Evolutionary conservation across 2,888 invertebrate species (phyloP).

Genomic region (Thalpophila matura): DNA sequence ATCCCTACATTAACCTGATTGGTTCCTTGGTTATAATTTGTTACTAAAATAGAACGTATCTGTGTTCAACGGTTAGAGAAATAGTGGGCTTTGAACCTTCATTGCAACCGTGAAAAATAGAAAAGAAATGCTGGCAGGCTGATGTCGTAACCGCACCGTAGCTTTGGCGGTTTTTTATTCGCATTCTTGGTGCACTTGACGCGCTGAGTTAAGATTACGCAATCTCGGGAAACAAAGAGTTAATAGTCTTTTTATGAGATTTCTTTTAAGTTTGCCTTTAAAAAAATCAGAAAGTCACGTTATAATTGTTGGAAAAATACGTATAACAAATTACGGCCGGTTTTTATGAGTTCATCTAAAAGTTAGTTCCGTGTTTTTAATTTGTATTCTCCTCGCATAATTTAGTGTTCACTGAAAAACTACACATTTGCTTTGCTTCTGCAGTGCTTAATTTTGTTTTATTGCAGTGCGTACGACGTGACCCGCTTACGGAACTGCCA

Average conservation of each 20-base stretch:
- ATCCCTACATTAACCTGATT: slow-evolving; percentile 40
- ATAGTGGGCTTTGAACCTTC: slow-evolving; percentile 58
- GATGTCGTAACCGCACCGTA: slow-evolving; percentile 58
- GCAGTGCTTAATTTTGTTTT: slow-evolving; percentile 79
- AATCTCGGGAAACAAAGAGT: slow-evolving; percentile 52
- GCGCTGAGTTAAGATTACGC: slow-evolving; percentile 57
- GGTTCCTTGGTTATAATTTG: slow-evolving; percentile 48
- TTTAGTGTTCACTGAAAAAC: slow-evolving; percentile 71
- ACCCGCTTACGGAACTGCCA: slow-evolving; percentile 79
- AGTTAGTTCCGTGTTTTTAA: slow-evolving; percentile 67
- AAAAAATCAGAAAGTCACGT: slow-evolving; percentile 16
- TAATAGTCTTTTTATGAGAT: slow-evolving; percentile 14
- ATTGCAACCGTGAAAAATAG: slow-evolving; percentile 62
- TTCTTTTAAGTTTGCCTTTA: slow-evolving; percentile 3
- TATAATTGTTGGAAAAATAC: slow-evolving; percentile 24
- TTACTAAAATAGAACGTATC: slow-evolving; percentile 51
- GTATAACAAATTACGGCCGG: slow-evolving; percentile 5
- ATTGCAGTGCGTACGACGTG: slow-evolving; percentile 80
- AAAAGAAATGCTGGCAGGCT: slow-evolving; percentile 49
- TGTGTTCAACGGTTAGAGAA: slow-evolving; percentile 45
- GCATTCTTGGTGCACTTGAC: slow-evolving; percentile 68
- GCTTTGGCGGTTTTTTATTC: slow-evolving; percentile 71
- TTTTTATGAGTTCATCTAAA: slow-evolving; percentile 40
- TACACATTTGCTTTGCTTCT: slow-evolving; percentile 70
- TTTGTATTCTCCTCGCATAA: slow-evolving; percentile 75